phyloP scores from a whole-genome alignment of 2,888 invertebrate species.

The Balanococcus diminutus region DNA sequence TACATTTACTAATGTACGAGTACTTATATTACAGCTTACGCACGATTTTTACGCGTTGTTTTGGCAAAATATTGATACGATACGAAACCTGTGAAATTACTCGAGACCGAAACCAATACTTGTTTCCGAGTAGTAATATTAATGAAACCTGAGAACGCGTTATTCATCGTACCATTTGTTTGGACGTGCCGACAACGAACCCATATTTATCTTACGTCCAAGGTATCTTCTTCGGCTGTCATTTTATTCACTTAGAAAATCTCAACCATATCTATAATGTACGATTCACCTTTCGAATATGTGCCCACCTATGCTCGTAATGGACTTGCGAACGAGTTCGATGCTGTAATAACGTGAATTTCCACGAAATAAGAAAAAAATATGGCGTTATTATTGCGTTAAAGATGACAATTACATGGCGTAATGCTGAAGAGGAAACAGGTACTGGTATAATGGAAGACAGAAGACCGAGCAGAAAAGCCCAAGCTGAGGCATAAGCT shows the following conservation, averaged over 20 bases:
- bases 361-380: not conserved
- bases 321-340: not conserved
- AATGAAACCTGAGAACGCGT: slow-evolving; percentile 5
- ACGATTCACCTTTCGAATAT: not conserved
- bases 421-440: not conserved
- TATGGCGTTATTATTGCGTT: not conserved
- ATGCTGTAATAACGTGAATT: not conserved
- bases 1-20: not conserved
- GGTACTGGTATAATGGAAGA: not conserved
- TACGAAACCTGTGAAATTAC: slow-evolving; percentile 5
- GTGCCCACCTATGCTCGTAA: not conserved
- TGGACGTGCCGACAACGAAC: not conserved
- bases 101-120: not conserved
- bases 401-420: slow-evolving; percentile 3
- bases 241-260: slow-evolving; percentile 14
- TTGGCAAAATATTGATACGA: not conserved
- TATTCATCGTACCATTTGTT: not conserved
- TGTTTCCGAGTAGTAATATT: not conserved
- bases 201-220: not conserved
- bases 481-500: too few species aligned
- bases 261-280: not conserved
- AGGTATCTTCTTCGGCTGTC: not conserved
- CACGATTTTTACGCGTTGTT: not conserved
- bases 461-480: not conserved
- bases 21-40: not conserved